Evolutionary conservation across 2,797 vertebrate genomes (phyloP).

Genomic region (Pampus argenteus): DNA sequence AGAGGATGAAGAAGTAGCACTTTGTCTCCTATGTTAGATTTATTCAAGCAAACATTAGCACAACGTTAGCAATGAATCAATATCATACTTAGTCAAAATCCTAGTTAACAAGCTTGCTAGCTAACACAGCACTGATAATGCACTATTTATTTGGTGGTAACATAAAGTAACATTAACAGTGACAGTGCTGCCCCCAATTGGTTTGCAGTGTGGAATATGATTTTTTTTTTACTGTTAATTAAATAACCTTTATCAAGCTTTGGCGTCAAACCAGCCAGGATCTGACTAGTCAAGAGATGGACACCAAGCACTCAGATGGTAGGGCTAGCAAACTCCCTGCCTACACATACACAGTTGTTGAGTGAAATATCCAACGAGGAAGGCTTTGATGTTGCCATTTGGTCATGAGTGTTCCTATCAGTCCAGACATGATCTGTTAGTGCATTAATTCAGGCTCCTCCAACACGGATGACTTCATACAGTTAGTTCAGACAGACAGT

Average conservation of each 20-base stretch:
- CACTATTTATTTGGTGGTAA: too few species aligned
- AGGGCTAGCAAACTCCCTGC: background rate
- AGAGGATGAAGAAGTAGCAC: too few species aligned
- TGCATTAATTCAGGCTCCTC: slow-evolving; percentile 16
- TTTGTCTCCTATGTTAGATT: too few species aligned
- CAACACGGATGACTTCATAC: slow-evolving; percentile 61
- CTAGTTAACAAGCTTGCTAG: too few species aligned
- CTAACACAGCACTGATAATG: too few species aligned
- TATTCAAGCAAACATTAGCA: too few species aligned
- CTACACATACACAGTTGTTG: background rate
- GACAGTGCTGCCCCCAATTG: too few species aligned
- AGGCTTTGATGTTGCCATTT: slow-evolving; percentile 56
- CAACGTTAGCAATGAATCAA: too few species aligned
- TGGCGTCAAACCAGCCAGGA: background rate
- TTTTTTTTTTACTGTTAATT: background rate
- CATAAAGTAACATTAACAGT: too few species aligned
- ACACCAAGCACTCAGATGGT: slow-evolving; percentile 1
- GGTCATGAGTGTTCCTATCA: slow-evolving; percentile 43
- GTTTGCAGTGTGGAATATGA: too few species aligned
- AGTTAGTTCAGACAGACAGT: slow-evolving; percentile 54
- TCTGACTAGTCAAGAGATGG: slow-evolving; percentile 4
- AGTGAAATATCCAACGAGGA: slow-evolving; percentile 37
- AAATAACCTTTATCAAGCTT: slow-evolving; percentile 5
- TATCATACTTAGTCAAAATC: too few species aligned
- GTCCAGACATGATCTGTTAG: slow-evolving; percentile 38